Conservation (phyloP, 2,113 vertebrate species). For the Dolichallabes microphthalmus region DNA sequence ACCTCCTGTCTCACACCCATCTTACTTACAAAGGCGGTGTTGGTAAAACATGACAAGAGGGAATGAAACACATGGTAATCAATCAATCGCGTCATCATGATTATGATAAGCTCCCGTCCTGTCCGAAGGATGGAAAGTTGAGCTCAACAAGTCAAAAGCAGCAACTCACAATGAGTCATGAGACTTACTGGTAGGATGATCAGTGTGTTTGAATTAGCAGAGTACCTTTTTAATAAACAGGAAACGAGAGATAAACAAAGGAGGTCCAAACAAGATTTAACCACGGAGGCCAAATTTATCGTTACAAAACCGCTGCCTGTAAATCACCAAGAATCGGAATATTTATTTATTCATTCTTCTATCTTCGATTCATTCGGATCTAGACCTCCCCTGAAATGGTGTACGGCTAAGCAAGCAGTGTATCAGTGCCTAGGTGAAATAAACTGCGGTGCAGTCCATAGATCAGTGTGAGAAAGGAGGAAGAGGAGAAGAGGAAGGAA, state of each 20-base stretch:
- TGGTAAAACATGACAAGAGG: constrained; percentile 35
- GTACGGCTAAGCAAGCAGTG: neutral
- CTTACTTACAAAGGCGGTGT: constrained; percentile 15
- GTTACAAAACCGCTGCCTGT: neutral
- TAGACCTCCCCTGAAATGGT: neutral
- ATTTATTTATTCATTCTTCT: neutral
- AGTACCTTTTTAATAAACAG: constrained; percentile 18
- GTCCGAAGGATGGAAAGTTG: neutral
- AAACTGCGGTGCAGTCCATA: neutral
- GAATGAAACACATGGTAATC: constrained; percentile 27
- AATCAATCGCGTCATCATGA: constrained; percentile 20
- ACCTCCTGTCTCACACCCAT: constrained; percentile 35
- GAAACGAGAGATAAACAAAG: neutral
- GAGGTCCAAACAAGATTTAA: constrained; percentile 27
- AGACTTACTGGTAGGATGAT: neutral
- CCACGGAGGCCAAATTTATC: neutral
- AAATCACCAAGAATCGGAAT: neutral
- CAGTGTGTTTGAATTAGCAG: neutral
- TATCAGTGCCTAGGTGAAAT: neutral
- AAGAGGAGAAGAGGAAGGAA: constrained; percentile 49
- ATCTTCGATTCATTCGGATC: neutral
- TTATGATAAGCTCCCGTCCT: neutral
- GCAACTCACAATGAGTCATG: neutral
- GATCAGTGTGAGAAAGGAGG: constrained; percentile 57
- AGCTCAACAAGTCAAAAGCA: neutral